Conservation (phyloP, 2,888 invertebrate species). For the Aleiodes testaceus region DNA sequence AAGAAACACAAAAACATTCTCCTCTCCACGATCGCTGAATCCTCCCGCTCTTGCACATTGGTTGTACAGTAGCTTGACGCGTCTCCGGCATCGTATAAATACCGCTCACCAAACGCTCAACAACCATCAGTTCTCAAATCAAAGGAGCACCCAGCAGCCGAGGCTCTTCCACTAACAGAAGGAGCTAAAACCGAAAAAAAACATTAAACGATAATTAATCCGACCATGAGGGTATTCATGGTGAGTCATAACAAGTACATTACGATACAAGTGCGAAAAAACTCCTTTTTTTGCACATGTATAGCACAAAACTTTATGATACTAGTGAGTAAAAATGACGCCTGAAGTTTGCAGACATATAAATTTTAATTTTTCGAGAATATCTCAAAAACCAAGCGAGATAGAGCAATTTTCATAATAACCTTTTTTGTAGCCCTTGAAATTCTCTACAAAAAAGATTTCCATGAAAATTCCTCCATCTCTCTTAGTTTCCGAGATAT, state of each 20-base stretch:
- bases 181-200: neutral
- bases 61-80: constrained; percentile 25
- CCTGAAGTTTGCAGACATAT: too few species aligned
- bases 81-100: constrained; percentile 66
- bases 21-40: constrained; percentile 23
- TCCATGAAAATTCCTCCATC: too few species aligned
- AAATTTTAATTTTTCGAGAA: too few species aligned
- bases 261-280: too few species aligned
- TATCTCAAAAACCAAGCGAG: too few species aligned
- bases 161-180: constrained; percentile 25
- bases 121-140: constrained; percentile 73
- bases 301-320: too few species aligned
- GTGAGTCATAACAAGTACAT: constrained; percentile 62
- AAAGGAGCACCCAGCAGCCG: constrained; percentile 66
- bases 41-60: constrained; percentile 12
- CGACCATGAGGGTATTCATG: constrained; percentile 73
- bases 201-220: constrained; percentile 38
- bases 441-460: too few species aligned
- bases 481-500: too few species aligned
- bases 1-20: constrained; percentile 18
- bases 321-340: too few species aligned
- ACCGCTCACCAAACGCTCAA: constrained; percentile 67
- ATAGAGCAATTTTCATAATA: too few species aligned
- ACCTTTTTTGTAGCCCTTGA: too few species aligned
- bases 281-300: too few species aligned